These are phyloP conservation scores for Cheilosia variabilis DNA, from an alignment of 2,888 invertebrate genomes.

Conservation along the genomic window DNA sequence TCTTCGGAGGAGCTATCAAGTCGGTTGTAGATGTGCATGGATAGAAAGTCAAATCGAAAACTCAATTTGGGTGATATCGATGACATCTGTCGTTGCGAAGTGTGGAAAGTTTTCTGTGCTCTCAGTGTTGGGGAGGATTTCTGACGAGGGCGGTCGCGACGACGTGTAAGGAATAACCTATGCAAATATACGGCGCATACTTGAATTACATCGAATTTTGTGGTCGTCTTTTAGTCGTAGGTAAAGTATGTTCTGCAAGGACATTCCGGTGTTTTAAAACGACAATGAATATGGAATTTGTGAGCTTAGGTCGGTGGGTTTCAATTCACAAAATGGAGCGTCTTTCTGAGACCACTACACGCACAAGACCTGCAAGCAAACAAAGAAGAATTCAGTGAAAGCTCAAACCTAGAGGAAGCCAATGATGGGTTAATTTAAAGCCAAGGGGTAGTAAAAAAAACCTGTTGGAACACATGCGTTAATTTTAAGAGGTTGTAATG, in stretches of 20 bases:
- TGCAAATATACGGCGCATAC: background rate
- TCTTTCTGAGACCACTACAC: too few relatives aligned
- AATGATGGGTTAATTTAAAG: too few relatives aligned
- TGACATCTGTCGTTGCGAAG: slow-evolving; percentile 61
- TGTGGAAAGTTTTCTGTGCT: slow-evolving; percentile 47
- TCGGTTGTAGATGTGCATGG: slow-evolving; percentile 29
- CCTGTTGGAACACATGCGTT: too few relatives aligned
- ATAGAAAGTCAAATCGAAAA: slow-evolving; percentile 64
- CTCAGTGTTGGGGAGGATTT: background rate
- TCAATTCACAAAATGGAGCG: too few relatives aligned
- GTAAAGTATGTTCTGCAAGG: slow-evolving; percentile 39
- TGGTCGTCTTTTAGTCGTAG: background rate
- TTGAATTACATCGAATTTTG: slow-evolving; percentile 43
- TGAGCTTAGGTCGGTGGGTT: too few relatives aligned
- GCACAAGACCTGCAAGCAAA: too few relatives aligned
- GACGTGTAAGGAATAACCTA: slow-evolving; percentile 13
- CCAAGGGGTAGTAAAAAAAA: too few relatives aligned
- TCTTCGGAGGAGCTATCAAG: slow-evolving; percentile 23
- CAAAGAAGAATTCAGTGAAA: too few relatives aligned
- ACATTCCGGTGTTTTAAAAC: background rate
- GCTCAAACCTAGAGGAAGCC: too few relatives aligned
- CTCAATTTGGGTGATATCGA: slow-evolving; percentile 70
- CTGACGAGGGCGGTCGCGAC: background rate
- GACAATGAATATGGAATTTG: too few relatives aligned
- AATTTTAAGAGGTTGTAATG: too few relatives aligned